phyloP scores from a whole-genome alignment of 1,140 invertebrate species.

The Muscidifurax raptorellus region DNA sequence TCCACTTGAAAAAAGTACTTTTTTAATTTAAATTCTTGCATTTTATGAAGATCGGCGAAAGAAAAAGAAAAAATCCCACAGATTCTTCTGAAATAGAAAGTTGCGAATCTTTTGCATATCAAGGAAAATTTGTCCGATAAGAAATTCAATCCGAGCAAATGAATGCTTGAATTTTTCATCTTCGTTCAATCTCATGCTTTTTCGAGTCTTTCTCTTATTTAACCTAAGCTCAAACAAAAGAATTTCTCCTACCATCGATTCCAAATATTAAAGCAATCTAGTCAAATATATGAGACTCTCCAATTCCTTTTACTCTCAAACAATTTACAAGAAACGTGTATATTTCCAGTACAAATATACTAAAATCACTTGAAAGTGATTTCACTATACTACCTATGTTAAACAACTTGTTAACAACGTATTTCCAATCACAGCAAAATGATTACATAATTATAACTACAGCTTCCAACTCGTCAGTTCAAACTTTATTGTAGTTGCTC shows the following conservation, averaged over 20 bases:
- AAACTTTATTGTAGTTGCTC: too few species aligned
- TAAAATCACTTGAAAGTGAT: too few species aligned
- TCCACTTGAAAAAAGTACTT: not conserved
- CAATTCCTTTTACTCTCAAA: too few species aligned
- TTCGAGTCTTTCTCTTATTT: not conserved
- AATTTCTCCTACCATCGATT: not conserved
- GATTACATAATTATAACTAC: too few species aligned
- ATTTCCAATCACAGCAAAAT: too few species aligned
- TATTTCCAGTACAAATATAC: too few species aligned
- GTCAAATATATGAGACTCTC: conserved; percentile 1
- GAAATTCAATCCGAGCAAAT: conserved; percentile 20
- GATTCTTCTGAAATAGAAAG: not conserved
- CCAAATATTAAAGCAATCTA: conserved; percentile 18
- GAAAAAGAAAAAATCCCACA: too few species aligned
- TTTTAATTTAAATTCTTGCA: not conserved
- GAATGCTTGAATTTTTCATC: conserved; percentile 23
- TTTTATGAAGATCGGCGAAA: not conserved
- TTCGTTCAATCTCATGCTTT: conserved; percentile 14
- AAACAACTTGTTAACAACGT: too few species aligned
- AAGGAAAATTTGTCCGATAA: conserved; percentile 9
- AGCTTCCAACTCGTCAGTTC: too few species aligned
- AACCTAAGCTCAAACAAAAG: not conserved
- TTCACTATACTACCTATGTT: too few species aligned
- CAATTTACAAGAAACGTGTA: too few species aligned
- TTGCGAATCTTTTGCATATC: conserved; percentile 10